These are phyloP conservation scores for Dromius quadrimaculatus DNA, from an alignment of 2,888 invertebrate species.

Conservation along the genomic window DNA sequence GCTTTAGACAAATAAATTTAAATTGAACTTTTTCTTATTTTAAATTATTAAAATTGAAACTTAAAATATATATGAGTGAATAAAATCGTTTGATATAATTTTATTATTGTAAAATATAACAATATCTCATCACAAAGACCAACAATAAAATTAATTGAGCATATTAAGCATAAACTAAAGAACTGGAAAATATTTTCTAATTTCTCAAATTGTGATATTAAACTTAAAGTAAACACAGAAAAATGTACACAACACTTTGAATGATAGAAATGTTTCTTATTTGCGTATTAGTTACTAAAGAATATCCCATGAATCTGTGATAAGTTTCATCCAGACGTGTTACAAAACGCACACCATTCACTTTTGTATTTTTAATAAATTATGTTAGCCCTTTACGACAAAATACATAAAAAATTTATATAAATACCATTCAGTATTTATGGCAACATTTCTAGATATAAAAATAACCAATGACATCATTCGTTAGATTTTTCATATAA, in stretches of 20 bases:
- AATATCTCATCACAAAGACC: conserved; percentile 63
- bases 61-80: too few relatives aligned
- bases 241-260: conserved; percentile 22
- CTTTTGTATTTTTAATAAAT: conserved; percentile 43
- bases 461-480: conserved; percentile 22
- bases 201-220: conserved; percentile 14
- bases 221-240: conserved; percentile 25
- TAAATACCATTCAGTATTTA: conserved; percentile 50
- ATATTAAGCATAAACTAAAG: conserved; percentile 52
- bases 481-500: conserved; percentile 29
- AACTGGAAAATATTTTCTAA: conserved; percentile 27
- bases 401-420: conserved; percentile 36
- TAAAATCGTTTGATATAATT: conserved; percentile 42
- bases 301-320: conserved; percentile 41
- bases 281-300: conserved; percentile 26
- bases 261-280: conserved; percentile 24
- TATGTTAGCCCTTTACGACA: conserved; percentile 42
- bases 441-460: conserved; percentile 41
- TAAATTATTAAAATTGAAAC: too few relatives aligned
- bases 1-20: too few relatives aligned
- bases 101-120: conserved; percentile 55
- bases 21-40: too few relatives aligned
- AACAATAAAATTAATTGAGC: conserved; percentile 62
- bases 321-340: conserved; percentile 20
- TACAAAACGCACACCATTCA: conserved; percentile 22